Base-by-base conservation (phyloP, 2,113 vertebrate species). In the Aspiorhynchus laticeps region DNA sequence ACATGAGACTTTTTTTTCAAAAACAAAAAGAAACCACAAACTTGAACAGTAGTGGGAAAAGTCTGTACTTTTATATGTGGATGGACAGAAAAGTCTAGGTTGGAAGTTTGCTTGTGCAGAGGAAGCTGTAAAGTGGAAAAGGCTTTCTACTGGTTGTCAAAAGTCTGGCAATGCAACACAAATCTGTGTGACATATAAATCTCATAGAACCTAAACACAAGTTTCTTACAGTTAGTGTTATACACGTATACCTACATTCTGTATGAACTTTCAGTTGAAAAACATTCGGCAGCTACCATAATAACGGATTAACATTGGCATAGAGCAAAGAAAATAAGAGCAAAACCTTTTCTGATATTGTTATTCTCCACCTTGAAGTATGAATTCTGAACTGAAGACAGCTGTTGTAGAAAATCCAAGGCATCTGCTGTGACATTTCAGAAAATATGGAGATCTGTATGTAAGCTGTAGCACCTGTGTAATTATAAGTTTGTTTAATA, bases 151-250 rank as follows among this genome's bases (percentile, higher is more conserved):
- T 33, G 19, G 31, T 79, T 36, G 31, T 79, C 28, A 79, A 14
- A 79, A 33, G 28, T 78, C 76, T 78, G 28, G 48, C 48, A 14
- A 14, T 74, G 38, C 71, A 41, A 43, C 71, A 74, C 71, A 74
- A 74, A 74, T 46, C 24, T 75, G 73, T 15, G 14, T 75, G 41
- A 46, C 38, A 75, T 4, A 21, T 7, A 75, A 75, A 75, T 28
- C 63, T 67, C 24, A 26, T 12, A 65, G 12, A 65, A 28, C 3
- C 73, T 21, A 24, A 21, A 73, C 31, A 59, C 14, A 14, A 36
- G 28, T 79, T 79, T 79, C 19, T 38, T 36, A 59, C 21, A 61
- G 1, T 43, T 7, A 74, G 71, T 43, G 21, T 26, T 43, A 26
- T 75, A n/a, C n/a, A n/a, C n/a, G n/a, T n/a, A 75, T n/a, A 75